Percentiles rank a stretch among this genome's conserved stretches.
phyloP scores from a whole-genome alignment of 2,113 vertebrate species.

The Tautogolabrus adspersus region DNA sequence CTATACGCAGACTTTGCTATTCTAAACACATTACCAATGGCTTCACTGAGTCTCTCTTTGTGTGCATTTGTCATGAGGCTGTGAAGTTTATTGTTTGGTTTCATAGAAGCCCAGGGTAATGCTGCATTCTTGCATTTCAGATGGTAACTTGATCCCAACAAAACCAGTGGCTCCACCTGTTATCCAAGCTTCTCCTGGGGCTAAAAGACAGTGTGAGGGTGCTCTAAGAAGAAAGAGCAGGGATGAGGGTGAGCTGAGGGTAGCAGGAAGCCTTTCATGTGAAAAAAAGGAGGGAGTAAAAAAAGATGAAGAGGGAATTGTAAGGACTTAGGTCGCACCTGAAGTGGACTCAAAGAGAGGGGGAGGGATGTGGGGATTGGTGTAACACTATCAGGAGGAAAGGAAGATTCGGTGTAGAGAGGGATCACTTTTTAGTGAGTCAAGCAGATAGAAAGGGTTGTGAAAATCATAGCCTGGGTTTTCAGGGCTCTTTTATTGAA shows the following conservation, averaged over 20 bases:
- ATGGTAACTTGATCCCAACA: conserved; percentile 68
- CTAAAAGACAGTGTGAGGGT: conserved; percentile 53
- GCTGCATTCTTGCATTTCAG: conserved; percentile 65
- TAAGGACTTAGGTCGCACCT: conserved; percentile 73
- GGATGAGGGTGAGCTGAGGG: conserved; percentile 59
- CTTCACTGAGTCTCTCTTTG: conserved; percentile 8
- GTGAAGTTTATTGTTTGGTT: conserved; percentile 55
- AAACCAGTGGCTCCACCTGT: conserved; percentile 72
- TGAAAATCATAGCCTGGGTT: conserved; percentile 72
- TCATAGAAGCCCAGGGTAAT: conserved; percentile 51
- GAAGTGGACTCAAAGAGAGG: conserved; percentile 66
- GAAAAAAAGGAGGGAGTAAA: conserved; percentile 29
- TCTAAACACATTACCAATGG: conserved; percentile 23
- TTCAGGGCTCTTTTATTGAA: conserved; percentile 56
- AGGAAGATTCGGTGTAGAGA: conserved; percentile 45
- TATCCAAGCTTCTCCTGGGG: conserved; percentile 74
- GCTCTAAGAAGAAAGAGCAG: conserved; percentile 52
- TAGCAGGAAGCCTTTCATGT: conserved; percentile 76
- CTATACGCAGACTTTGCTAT: conserved; percentile 29
- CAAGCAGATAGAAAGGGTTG: conserved; percentile 55
- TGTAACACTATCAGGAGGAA: conserved; percentile 63
- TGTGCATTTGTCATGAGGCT: neutral
- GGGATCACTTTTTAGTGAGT: conserved; percentile 65
- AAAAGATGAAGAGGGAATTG: conserved; percentile 63
- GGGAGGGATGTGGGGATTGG: conserved; percentile 72